Percentiles rank a stretch among this genome's conserved stretches.
phyloP scores from a whole-genome alignment of 2,113 vertebrate species.

The Etheostoma cragini region DNA sequence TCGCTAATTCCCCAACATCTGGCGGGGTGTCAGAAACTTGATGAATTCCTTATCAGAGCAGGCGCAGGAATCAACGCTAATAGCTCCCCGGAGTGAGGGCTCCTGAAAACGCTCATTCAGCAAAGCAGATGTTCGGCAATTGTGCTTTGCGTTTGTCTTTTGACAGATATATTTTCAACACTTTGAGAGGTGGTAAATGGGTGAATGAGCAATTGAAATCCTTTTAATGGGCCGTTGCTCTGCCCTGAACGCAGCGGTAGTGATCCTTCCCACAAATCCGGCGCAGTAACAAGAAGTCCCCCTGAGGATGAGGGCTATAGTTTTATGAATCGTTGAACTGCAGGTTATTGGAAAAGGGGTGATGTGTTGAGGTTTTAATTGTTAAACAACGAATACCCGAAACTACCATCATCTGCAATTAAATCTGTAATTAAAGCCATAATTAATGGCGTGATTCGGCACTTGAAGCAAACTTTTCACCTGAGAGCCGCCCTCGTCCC shows the following conservation, averaged over 20 bases:
- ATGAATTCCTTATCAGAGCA: constrained; percentile 82
- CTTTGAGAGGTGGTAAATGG: constrained; percentile 66
- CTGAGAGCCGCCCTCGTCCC: constrained; percentile 84
- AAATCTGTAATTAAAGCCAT: constrained; percentile 22
- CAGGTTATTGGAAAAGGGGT: constrained; percentile 32
- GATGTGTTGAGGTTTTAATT: constrained; percentile 18
- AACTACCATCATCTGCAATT: constrained; percentile 30
- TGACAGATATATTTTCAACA: constrained; percentile 76
- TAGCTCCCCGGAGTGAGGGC: constrained; percentile 77
- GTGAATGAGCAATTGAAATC: constrained; percentile 74
- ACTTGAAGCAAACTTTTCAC: constrained; percentile 71
- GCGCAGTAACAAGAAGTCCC: constrained; percentile 38
- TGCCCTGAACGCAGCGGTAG: constrained; percentile 20
- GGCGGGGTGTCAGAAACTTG: constrained; percentile 79
- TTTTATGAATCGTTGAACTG: constrained; percentile 41
- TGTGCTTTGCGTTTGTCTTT: constrained; percentile 75
- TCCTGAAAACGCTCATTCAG: constrained; percentile 72
- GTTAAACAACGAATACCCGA: constrained; percentile 2
- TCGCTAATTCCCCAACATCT: constrained; percentile 81
- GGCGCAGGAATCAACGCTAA: constrained; percentile 76
- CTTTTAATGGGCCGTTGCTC: constrained; percentile 52
- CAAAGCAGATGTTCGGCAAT: constrained; percentile 82
- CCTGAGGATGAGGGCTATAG: constrained; percentile 7
- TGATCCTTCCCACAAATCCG: neutral
- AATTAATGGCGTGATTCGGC: constrained; percentile 31